These are phyloP conservation scores for Myiothlypis chrysogaster DNA, from an alignment of 2,797 vertebrate species.

Conservation along the genomic window DNA sequence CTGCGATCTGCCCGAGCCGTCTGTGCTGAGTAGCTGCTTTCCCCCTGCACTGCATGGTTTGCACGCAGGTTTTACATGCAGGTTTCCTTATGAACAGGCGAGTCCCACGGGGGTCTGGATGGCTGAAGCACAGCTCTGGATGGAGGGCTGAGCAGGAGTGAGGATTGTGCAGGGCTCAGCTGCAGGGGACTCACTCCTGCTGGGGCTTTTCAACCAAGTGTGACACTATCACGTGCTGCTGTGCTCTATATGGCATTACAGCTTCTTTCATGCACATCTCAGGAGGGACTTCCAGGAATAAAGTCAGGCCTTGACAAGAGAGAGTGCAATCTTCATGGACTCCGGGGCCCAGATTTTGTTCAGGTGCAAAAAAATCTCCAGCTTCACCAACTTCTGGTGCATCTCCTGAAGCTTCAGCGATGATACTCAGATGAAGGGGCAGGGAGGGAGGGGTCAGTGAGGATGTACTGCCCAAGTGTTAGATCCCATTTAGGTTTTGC, in stretches of 20 bases:
- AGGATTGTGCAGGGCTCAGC: neutral
- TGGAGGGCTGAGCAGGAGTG: neutral
- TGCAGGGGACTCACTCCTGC: neutral
- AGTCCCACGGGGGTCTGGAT: rapidly evolving
- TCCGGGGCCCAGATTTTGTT: neutral
- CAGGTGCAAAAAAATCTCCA: neutral
- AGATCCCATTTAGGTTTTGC: neutral
- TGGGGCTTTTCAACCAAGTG: neutral
- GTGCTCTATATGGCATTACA: neutral
- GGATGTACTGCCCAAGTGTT: rapidly evolving
- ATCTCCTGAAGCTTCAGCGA: neutral
- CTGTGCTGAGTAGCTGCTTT: rapidly evolving
- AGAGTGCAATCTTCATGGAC: neutral
- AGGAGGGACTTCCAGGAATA: neutral
- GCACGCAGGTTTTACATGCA: neutral
- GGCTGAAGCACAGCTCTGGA: neutral
- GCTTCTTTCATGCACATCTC: neutral
- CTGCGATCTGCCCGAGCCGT: rapidly evolving
- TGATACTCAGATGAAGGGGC: neutral
- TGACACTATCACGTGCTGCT: rapidly evolving
- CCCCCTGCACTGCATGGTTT: neutral
- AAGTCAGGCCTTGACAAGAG: neutral
- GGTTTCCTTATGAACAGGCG: neutral
- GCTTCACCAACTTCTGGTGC: neutral
- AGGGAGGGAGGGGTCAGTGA: neutral